Conservation (phyloP, 2,797 vertebrate genomes). For the Sebastes steindachneri region DNA sequence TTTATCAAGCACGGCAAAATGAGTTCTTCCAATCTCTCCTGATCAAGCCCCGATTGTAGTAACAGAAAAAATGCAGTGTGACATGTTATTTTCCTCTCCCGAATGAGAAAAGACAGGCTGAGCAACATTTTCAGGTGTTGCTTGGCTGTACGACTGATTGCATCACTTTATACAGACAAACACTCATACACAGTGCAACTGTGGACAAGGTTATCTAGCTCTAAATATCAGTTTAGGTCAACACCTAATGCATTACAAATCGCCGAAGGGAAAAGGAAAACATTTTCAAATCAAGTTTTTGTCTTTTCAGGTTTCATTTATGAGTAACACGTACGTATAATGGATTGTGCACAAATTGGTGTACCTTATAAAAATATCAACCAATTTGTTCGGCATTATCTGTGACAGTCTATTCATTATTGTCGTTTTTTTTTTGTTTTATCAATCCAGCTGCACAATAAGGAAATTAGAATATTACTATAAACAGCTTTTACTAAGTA, state of each 20-base stretch:
- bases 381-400: constrained; percentile 27
- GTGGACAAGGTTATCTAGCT: not conserved
- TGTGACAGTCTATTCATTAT: constrained; percentile 13
- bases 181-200: not conserved
- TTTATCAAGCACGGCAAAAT: constrained; percentile 36
- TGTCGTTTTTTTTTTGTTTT: constrained; percentile 8
- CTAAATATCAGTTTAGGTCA: constrained; percentile 9
- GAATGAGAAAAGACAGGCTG: not conserved
- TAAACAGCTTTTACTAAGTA: not conserved
- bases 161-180: constrained; percentile 36
- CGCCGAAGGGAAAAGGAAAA: not conserved
- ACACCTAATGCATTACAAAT: constrained; percentile 8
- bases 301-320: not conserved
- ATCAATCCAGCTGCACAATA: not conserved
- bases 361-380: constrained; percentile 7
- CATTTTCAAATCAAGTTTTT: not conserved
- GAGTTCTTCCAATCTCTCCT: constrained; percentile 1
- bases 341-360: not conserved
- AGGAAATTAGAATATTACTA: constrained; percentile 6
- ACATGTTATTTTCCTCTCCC: constrained; percentile 2
- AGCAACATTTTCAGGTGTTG: constrained; percentile 22
- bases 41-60: constrained; percentile 23
- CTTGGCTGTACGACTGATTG: constrained; percentile 21
- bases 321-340: not conserved
- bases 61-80: constrained; percentile 5